phyloP scores from a whole-genome alignment of 2,797 vertebrate species.

The Arctocebus calabarensis region DNA sequence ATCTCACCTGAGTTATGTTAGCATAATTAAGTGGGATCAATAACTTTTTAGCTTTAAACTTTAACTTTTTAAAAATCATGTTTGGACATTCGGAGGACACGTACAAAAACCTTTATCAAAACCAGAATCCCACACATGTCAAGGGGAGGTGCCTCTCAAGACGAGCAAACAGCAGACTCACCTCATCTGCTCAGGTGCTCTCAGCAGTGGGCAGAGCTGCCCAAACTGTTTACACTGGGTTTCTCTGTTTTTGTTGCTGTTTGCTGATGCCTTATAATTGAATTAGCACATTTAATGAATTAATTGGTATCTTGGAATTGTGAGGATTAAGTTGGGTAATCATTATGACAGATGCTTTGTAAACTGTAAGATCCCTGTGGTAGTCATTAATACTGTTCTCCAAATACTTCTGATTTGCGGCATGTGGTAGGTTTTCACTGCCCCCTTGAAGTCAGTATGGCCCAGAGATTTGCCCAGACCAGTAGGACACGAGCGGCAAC shows the following conservation, averaged over 20 bases:
- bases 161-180: no score
- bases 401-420: neutral
- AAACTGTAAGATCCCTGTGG: neutral
- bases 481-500: neutral
- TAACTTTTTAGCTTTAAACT: no score
- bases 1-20: conserved; percentile 51
- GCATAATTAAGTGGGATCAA: conserved; percentile 45
- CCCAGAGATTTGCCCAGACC: neutral
- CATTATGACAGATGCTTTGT: neutral
- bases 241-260: conserved; percentile 17
- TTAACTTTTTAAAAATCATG: no score
- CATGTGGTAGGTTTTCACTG: neutral
- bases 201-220: neutral
- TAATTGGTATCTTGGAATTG: conserved; percentile 18
- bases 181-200: neutral
- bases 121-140: neutral
- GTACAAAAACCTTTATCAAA: neutral
- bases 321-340: conserved; percentile 11
- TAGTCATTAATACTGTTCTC: neutral
- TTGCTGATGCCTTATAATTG: neutral
- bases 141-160: neutral
- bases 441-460: neutral
- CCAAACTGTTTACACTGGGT: neutral
- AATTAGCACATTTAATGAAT: conserved; percentile 6
- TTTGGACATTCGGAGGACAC: neutral